A percentile compares a stretch with the other conserved stretches of the same genome.
Conservation (phyloP, 2,113 vertebrate genomes). For the Misgurnus anguillicaudatus region DNA sequence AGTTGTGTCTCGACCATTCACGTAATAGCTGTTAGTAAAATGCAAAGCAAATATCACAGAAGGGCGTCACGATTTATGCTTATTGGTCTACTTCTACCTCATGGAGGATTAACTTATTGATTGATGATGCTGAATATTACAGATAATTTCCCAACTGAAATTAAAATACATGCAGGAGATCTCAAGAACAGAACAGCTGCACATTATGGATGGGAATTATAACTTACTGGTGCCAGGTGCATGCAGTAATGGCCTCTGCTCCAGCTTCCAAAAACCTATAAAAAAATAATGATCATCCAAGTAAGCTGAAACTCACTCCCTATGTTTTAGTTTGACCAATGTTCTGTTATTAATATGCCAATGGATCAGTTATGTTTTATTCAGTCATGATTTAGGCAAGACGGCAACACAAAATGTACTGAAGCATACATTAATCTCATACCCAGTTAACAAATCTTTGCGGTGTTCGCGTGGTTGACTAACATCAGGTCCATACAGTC, state of each 20-base stretch:
- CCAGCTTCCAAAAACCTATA: constrained; percentile 85
- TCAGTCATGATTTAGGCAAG: neutral
- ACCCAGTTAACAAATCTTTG: constrained; percentile 80
- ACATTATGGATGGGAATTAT: neutral
- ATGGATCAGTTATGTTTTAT: neutral
- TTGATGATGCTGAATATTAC: neutral
- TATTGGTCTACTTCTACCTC: neutral
- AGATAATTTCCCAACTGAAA: neutral
- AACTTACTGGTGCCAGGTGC: constrained; percentile 96
- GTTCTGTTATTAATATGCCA: neutral
- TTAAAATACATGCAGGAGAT: neutral
- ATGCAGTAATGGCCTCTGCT: constrained; percentile 79
- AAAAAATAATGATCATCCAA: neutral
- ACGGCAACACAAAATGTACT: neutral
- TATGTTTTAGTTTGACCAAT: no score
- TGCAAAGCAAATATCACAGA: neutral
- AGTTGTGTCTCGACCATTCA: constrained; percentile 84
- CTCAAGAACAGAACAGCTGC: neutral
- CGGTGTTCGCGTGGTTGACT: constrained; percentile 80
- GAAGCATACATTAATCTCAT: neutral
- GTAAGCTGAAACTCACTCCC: neutral
- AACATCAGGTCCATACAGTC: constrained; percentile 87
- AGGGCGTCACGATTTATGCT: neutral
- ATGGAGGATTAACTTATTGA: neutral
- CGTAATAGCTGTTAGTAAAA: constrained; percentile 82